Base-by-base conservation (phyloP, 2,797 vertebrate species). In the Tachyglossus aculeatus region DNA sequence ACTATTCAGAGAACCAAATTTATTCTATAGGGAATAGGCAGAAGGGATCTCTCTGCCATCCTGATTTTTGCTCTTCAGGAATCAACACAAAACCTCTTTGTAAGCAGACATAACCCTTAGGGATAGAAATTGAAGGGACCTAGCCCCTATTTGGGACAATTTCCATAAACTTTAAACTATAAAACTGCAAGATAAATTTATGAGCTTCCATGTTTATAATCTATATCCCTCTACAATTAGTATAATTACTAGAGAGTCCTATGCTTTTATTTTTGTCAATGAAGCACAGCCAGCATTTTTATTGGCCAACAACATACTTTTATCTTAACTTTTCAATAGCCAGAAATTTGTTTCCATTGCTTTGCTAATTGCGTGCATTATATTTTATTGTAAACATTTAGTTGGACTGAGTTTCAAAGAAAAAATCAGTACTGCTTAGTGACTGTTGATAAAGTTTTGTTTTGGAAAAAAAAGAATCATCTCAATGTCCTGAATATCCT, bases 1-100 rank as follows among this genome's bases (percentile, higher is more conserved):
- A n/a, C n/a, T n/a, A n/a, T 61, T 69, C 45, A 52, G 53, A n/a
- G 47, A 22, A 60, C 39, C 56, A 59, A 69, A 53, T 53, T 47
- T 59, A 39, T 53, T 53, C 38, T 33, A 52, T 60, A 48, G 33
- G 47, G 40, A 45, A 53, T 59, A 60, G 52, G 56, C 43, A 47
- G 21, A 54, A 54, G 32, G 33, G 38, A 53, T 54, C 54, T 70
- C 57, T 34, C n/a, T n/a, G n/a, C n/a, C n/a, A n/a, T n/a, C n/a
- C n/a, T n/a, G n/a, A n/a, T n/a, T n/a, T n/a, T n/a, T n/a, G n/a
- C n/a, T n/a, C n/a, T n/a, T n/a, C n/a, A n/a, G n/a, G n/a, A n/a
- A n/a, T n/a, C n/a, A n/a, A n/a, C n/a, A n/a, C n/a, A n/a, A n/a
- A n/a, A n/a, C n/a, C n/a, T n/a, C n/a, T n/a, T n/a, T n/a, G n/a